Conservation (phyloP, 2,888 invertebrate species). For the Cyclophora punctaria region DNA sequence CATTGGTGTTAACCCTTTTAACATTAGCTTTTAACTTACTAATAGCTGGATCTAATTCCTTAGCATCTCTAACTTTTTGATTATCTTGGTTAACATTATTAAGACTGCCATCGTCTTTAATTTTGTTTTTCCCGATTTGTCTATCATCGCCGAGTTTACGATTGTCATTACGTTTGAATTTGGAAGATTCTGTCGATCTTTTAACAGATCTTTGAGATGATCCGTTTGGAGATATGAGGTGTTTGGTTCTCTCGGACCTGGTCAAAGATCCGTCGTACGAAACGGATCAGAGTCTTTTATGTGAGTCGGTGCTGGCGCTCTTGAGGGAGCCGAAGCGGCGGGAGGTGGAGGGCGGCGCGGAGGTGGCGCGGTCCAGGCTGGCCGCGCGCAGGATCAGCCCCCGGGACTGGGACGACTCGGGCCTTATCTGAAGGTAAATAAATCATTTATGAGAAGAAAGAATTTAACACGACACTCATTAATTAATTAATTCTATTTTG, state of each 20-base stretch:
- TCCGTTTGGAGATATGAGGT: constrained; percentile 5
- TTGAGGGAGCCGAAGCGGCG: constrained; percentile 57
- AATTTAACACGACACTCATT: too few relatives aligned
- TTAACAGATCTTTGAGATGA: constrained; percentile 15
- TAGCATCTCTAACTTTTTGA: constrained; percentile 4
- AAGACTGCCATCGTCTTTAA: too few relatives aligned
- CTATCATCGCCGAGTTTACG: too few relatives aligned
- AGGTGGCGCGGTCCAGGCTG: constrained; percentile 58
- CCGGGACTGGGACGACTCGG: constrained; percentile 49
- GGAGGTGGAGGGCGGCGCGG: constrained; percentile 32
- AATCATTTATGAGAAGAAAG: too few relatives aligned
- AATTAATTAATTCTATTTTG: too few relatives aligned
- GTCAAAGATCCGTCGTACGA: constrained; percentile 34
- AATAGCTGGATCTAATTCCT: too few relatives aligned
- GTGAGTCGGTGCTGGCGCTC: constrained; percentile 58
- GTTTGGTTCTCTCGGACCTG: constrained; percentile 24
- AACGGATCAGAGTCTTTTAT: constrained; percentile 70
- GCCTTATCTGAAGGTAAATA: constrained; percentile 29
- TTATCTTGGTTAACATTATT: too few relatives aligned
- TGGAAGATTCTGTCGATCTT: constrained; percentile 1
- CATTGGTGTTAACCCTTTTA: constrained; percentile 9
- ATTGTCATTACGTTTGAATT: too few relatives aligned
- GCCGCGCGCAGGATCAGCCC: constrained; percentile 66
- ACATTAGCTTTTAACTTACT: too few relatives aligned
- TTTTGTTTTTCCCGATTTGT: too few relatives aligned